These are phyloP conservation scores for Rhysida immarginata DNA, from an alignment of 1,140 invertebrate genomes.

Conservation along the genomic window DNA sequence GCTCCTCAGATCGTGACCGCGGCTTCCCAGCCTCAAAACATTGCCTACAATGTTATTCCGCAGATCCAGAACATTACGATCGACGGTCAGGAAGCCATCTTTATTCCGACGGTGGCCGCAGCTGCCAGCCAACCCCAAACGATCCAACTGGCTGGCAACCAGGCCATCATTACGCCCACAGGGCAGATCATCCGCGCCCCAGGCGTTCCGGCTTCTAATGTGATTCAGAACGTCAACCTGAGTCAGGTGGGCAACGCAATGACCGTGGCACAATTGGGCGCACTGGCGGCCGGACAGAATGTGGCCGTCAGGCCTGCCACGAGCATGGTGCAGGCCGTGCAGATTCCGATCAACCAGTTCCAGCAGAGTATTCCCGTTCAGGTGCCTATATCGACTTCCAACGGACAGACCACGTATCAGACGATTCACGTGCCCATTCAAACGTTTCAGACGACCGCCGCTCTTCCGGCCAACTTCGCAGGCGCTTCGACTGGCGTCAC, in stretches of 20 bases:
- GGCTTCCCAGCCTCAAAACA: slow-evolving; percentile 28
- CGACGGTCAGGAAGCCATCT: slow-evolving; percentile 79
- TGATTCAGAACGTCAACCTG: slow-evolving; percentile 33
- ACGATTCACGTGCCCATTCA: slow-evolving; percentile 82
- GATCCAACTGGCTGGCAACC: slow-evolving; percentile 27
- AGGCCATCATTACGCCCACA: slow-evolving; percentile 35
- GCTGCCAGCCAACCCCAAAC: slow-evolving; percentile 19
- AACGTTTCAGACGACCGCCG: slow-evolving; percentile 38
- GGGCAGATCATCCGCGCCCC: slow-evolving; percentile 48
- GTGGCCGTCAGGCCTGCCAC: slow-evolving; percentile 46
- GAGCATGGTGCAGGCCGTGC: slow-evolving; percentile 42
- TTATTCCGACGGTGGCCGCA: slow-evolving; percentile 45
- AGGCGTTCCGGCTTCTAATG: slow-evolving; percentile 27
- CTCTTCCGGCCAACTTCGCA: slow-evolving; percentile 32
- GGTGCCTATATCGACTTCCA: slow-evolving; percentile 71
- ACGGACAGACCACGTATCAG: slow-evolving; percentile 83
- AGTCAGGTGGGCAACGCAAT: slow-evolving; percentile 12
- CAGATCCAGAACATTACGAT: slow-evolving; percentile 78
- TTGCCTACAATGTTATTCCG: slow-evolving; percentile 41
- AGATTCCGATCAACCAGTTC: slow-evolving; percentile 65
- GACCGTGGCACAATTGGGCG: slow-evolving; percentile 17
- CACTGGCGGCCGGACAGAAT: slow-evolving; percentile 46
- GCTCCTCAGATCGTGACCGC: slow-evolving; percentile 29
- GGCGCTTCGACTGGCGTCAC: slow-evolving; percentile 33
- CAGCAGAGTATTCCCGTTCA: slow-evolving; percentile 72